phyloP scores from a whole-genome alignment of 2,888 invertebrate species.

The Oscheius myriophilus region DNA sequence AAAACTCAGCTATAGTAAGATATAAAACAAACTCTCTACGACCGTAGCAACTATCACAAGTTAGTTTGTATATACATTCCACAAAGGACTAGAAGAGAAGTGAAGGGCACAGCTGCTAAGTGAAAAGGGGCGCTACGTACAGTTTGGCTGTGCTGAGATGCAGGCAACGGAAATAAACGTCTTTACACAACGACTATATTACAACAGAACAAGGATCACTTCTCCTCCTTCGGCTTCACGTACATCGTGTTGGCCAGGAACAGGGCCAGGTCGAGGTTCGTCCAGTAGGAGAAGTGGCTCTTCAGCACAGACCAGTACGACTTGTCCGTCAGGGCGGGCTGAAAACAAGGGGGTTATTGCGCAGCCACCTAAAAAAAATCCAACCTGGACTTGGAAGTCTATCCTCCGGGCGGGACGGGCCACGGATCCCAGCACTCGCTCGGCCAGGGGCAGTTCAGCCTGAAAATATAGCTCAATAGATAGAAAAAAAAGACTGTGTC shows the following conservation, averaged over 20 bases:
- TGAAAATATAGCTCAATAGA: not conserved
- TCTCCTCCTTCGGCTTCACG: slow-evolving; percentile 17
- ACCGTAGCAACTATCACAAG: too few species aligned
- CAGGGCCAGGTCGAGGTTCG: slow-evolving; percentile 58
- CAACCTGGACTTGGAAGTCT: slow-evolving; percentile 51
- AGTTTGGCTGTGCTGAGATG: too few species aligned
- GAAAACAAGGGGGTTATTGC: slow-evolving; percentile 30
- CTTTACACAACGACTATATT: not conserved
- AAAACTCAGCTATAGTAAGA: too few species aligned
- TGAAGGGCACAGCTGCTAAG: not conserved
- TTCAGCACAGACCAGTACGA: slow-evolving; percentile 68
- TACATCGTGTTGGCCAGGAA: slow-evolving; percentile 59
- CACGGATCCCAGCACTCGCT: slow-evolving; percentile 42
- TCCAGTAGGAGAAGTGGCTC: slow-evolving; percentile 68
- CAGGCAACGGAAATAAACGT: not conserved
- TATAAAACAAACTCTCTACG: too few species aligned
- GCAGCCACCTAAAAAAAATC: not conserved
- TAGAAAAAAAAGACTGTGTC: not conserved
- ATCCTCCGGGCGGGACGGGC: slow-evolving; percentile 42
- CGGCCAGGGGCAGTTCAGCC: slow-evolving; percentile 47
- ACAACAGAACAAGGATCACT: not conserved
- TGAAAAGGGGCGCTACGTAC: too few species aligned
- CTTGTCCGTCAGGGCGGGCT: slow-evolving; percentile 66
- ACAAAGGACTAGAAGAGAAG: not conserved
- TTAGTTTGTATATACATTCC: too few species aligned